Conservation (phyloP, 2,113 vertebrate genomes). For the Ranitomeya imitator region DNA sequence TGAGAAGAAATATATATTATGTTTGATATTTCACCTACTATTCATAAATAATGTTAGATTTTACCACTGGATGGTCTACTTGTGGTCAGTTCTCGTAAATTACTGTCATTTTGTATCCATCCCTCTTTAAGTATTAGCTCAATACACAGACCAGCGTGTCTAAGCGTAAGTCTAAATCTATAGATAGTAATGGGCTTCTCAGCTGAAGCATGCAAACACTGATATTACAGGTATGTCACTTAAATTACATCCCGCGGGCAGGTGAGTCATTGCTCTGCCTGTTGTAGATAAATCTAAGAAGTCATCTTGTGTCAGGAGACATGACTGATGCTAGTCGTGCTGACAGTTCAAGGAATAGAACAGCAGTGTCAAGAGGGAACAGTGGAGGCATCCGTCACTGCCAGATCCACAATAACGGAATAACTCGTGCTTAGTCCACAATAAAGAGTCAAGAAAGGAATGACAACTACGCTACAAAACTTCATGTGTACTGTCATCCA, state of each 20-base stretch:
- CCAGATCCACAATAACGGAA: background rate
- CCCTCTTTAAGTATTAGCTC: background rate
- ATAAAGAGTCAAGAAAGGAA: background rate
- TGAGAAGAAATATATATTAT: no score
- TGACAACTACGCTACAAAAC: background rate
- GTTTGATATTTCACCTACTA: no score
- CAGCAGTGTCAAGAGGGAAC: constrained; percentile 8
- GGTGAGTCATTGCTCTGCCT: constrained; percentile 17
- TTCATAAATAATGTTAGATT: no score
- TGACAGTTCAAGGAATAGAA: constrained; percentile 34
- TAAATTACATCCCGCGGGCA: background rate
- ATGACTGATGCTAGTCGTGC: constrained; percentile 29
- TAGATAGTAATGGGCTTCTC: background rate
- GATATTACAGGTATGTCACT: constrained; percentile 8
- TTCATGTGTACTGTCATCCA: background rate
- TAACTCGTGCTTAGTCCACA: background rate
- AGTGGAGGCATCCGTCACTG: constrained; percentile 26
- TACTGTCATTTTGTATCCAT: background rate
- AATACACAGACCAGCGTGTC: background rate
- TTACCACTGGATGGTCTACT: background rate
- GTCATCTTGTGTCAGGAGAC: constrained; percentile 29
- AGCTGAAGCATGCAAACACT: background rate
- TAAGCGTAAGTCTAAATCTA: constrained; percentile 11
- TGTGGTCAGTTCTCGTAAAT: background rate
- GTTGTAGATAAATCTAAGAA: constrained; percentile 8